Evolutionary conservation across 2,888 invertebrate species (phyloP).

Genomic region (Cryptocheilus praepositus): DNA sequence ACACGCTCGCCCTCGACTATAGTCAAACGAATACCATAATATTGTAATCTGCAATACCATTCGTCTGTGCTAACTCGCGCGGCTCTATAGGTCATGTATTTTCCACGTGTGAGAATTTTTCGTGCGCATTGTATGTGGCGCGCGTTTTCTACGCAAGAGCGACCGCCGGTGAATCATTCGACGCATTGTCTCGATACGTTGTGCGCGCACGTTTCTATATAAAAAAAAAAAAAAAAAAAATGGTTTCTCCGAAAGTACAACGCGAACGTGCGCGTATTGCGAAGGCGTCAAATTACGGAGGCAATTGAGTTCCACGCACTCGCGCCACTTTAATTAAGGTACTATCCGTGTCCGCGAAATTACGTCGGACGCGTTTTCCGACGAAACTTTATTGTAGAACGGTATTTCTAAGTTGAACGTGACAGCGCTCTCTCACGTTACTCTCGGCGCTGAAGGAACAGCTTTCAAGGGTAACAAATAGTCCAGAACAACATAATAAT

Average conservation of each 20-base stretch:
- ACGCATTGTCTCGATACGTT: constrained; percentile 12
- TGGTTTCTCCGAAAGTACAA: too few species aligned
- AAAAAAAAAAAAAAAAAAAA: too few species aligned
- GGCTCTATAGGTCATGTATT: constrained; percentile 50
- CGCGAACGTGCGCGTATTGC: too few species aligned
- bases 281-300: not conserved
- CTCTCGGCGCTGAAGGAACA: too few species aligned
- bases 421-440: too few species aligned
- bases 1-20: too few species aligned
- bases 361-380: too few species aligned
- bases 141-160: not conserved
- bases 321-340: not conserved
- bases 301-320: not conserved
- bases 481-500: too few species aligned
- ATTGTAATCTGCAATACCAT: constrained; percentile 51
- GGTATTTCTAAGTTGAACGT: not conserved
- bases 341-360: too few species aligned
- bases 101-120: constrained; percentile 44
- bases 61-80: constrained; percentile 48
- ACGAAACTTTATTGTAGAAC: not conserved
- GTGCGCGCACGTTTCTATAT: constrained; percentile 20
- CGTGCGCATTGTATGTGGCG: too few species aligned
- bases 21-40: constrained; percentile 28
- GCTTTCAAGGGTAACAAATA: not conserved
- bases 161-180: constrained; percentile 3